Percentiles rank a stretch among this genome's conserved stretches.
phyloP scores from a whole-genome alignment of 2,888 invertebrate species.

The Euspilapteryx auroguttella region DNA sequence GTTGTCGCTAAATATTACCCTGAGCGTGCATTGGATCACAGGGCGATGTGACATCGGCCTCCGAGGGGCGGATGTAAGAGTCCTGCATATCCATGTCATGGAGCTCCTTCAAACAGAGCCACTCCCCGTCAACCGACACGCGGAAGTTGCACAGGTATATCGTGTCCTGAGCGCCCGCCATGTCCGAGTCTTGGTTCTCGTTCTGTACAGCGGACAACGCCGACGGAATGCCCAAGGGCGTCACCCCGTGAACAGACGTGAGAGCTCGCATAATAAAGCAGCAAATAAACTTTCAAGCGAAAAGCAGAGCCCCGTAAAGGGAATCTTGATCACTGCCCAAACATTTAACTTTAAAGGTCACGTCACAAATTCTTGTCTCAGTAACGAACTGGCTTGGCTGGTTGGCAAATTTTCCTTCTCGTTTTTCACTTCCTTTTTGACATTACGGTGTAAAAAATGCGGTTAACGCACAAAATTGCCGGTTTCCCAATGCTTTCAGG shows the following conservation, averaged over 20 bases:
- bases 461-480: slow-evolving; percentile 20
- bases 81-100: slow-evolving; percentile 89
- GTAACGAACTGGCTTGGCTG: too few relatives aligned
- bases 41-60: slow-evolving; percentile 65
- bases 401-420: too few relatives aligned
- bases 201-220: slow-evolving; percentile 29
- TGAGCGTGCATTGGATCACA: slow-evolving; percentile 62
- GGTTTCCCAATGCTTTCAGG: slow-evolving; percentile 26
- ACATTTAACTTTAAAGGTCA: slow-evolving; percentile 33
- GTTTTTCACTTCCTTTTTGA: too few relatives aligned
- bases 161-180: slow-evolving; percentile 91
- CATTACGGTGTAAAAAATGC: too few relatives aligned
- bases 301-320: slow-evolving; percentile 25
- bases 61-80: slow-evolving; percentile 66
- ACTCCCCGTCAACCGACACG: slow-evolving; percentile 95
- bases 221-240: slow-evolving; percentile 42
- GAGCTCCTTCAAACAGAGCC: slow-evolving; percentile 92
- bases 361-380: too few relatives aligned
- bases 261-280: slow-evolving; percentile 53
- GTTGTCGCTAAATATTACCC: slow-evolving; percentile 38
- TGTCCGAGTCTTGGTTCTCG: slow-evolving; percentile 55
- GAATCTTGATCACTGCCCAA: slow-evolving; percentile 34
- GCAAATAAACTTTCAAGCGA: slow-evolving; percentile 53
- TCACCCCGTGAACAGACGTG: slow-evolving; percentile 42
- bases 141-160: slow-evolving; percentile 97